Conservation (phyloP, 2,888 invertebrate species). For the Volucella bombylans region DNA sequence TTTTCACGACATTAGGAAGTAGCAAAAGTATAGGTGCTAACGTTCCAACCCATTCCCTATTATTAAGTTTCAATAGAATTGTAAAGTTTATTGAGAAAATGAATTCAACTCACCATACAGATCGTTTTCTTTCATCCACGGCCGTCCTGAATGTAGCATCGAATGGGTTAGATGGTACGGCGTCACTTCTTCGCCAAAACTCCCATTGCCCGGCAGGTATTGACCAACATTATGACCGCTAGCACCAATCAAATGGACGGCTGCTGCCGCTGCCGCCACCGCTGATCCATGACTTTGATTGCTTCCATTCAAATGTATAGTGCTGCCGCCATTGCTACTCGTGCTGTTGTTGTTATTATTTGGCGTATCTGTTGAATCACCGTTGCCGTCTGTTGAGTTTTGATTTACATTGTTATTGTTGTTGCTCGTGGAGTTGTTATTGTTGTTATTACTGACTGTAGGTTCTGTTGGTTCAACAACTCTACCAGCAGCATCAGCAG, state of each 20-base stretch:
- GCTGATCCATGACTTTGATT: slow-evolving; percentile 70
- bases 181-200: slow-evolving; percentile 80
- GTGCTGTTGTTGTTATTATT: slow-evolving; percentile 73
- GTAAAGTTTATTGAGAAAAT: slow-evolving; percentile 2
- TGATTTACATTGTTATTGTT: slow-evolving; percentile 69
- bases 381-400: slow-evolving; percentile 68
- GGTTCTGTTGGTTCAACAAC: slow-evolving; percentile 39
- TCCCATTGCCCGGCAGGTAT: slow-evolving; percentile 80
- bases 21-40: too few relatives aligned
- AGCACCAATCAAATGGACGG: slow-evolving; percentile 79
- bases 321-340: slow-evolving; percentile 51
- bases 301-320: slow-evolving; percentile 71
- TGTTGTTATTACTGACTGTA: slow-evolving; percentile 64
- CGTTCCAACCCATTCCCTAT: too few relatives aligned
- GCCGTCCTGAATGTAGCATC: slow-evolving; percentile 80
- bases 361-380: slow-evolving; percentile 71
- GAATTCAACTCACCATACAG: slow-evolving; percentile 80
- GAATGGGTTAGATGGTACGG: slow-evolving; percentile 82
- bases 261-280: slow-evolving; percentile 78
- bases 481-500: slow-evolving; percentile 17
- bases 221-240: slow-evolving; percentile 80
- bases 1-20: too few relatives aligned
- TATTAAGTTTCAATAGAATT: too few relatives aligned
- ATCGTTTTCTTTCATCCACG: slow-evolving; percentile 82
- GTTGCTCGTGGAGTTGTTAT: slow-evolving; percentile 62